A percentile compares a stretch with the other conserved stretches of the same genome.
Evolutionary conservation across 92 coral and sea anemone species (phyloP).

Genomic region (Umimayanthus kanabou): DNA sequence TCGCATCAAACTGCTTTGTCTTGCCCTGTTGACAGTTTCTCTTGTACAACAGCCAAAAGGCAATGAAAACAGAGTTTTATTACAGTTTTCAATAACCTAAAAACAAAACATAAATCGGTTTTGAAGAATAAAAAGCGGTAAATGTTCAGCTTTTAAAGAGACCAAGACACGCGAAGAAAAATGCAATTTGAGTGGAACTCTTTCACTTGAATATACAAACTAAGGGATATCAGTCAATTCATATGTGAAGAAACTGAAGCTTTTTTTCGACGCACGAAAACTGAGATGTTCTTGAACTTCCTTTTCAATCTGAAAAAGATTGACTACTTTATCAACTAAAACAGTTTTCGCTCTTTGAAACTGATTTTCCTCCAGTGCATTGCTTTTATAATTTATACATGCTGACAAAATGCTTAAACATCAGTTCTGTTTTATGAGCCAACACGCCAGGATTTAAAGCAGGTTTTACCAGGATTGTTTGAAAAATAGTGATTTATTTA

Average conservation of each 20-base stretch:
- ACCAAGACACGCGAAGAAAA: background rate
- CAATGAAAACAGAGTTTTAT: background rate
- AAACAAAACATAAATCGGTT: background rate
- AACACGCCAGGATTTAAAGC: background rate
- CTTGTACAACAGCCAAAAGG: background rate
- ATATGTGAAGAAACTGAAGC: background rate
- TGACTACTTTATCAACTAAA: background rate
- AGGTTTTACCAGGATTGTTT: background rate
- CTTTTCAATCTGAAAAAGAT: background rate
- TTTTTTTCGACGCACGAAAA: background rate
- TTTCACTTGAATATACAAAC: background rate
- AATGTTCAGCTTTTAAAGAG: background rate
- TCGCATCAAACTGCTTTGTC: no score
- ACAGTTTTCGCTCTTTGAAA: no score
- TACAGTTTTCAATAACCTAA: background rate
- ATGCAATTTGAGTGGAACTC: background rate
- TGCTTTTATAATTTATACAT: no score
- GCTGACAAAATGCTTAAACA: background rate
- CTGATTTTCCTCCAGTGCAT: no score
- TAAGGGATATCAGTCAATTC: background rate
- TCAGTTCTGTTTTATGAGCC: background rate
- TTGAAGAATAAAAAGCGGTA: background rate
- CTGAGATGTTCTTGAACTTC: background rate
- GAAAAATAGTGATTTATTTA: background rate
- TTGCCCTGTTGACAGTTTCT: no score